Conservation (phyloP, 1,140 invertebrate genomes). For the Drosophila takahashii region DNA sequence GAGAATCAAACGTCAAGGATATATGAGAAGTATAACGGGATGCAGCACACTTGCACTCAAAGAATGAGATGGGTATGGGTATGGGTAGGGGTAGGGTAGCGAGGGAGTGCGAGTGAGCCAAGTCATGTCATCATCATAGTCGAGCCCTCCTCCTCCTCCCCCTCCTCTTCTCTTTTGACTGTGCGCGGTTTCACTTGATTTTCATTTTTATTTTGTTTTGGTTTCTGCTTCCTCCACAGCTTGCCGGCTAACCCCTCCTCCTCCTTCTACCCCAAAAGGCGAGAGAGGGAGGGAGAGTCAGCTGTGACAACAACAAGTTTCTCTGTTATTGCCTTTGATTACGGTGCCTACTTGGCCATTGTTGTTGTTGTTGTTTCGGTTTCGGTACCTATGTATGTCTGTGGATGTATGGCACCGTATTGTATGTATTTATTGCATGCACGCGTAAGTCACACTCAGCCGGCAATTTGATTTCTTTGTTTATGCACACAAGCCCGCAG, state of each 20-base stretch:
- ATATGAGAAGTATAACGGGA: constrained; percentile 22
- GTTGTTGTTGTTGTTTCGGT: constrained; percentile 24
- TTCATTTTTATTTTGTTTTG: constrained; percentile 60
- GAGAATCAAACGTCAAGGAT: constrained; percentile 34
- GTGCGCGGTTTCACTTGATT: constrained; percentile 59
- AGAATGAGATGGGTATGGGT: neutral
- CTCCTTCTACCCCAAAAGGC: constrained; percentile 12
- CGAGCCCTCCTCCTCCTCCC: constrained; percentile 44
- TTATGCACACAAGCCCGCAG: constrained; percentile 38
- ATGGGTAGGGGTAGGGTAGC: neutral
- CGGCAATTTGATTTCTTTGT: constrained; percentile 56
- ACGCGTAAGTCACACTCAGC: constrained; percentile 59
- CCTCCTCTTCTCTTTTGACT: constrained; percentile 47
- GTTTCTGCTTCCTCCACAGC: constrained; percentile 55
- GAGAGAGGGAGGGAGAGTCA: constrained; percentile 50
- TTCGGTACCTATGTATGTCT: constrained; percentile 25
- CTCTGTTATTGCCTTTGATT: constrained; percentile 62
- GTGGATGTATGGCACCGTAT: constrained; percentile 19
- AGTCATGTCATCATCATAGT: constrained; percentile 59
- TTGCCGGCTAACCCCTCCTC: constrained; percentile 47
- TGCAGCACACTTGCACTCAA: constrained; percentile 13
- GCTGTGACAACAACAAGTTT: constrained; percentile 66
- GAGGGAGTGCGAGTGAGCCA: constrained; percentile 12
- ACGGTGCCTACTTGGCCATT: constrained; percentile 54
- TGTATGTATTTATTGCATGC: constrained; percentile 58